Conservation (phyloP, 2,113 vertebrate genomes). For the Marmota flaviventris region DNA sequence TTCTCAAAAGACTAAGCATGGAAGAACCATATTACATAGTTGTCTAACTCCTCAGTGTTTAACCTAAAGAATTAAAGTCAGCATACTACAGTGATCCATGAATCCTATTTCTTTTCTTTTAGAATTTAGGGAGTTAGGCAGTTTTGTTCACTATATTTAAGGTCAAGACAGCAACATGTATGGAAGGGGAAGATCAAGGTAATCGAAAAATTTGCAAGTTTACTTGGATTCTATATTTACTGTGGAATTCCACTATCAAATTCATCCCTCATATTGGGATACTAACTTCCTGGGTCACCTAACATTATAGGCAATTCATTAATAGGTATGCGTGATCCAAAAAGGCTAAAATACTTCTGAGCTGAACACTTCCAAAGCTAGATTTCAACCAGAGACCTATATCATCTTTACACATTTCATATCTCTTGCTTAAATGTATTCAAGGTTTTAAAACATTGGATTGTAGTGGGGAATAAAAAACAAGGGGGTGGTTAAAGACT, state of each 20-base stretch:
- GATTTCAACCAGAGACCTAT: background rate
- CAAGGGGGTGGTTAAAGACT: background rate
- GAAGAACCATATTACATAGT: too few species aligned
- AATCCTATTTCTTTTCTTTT: background rate
- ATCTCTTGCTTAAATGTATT: background rate
- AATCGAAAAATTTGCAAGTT: background rate
- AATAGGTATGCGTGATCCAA: background rate
- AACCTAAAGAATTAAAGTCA: too few species aligned
- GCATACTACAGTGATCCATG: too few species aligned
- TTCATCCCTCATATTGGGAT: background rate
- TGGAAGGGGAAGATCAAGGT: background rate
- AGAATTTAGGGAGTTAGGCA: background rate
- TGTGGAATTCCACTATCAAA: background rate
- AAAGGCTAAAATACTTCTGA: background rate
- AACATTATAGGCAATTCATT: background rate
- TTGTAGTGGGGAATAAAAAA: background rate
- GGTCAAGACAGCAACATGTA: background rate
- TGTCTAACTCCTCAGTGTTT: too few species aligned
- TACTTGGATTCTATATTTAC: background rate
- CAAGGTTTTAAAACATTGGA: background rate
- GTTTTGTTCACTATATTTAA: background rate
- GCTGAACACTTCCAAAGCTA: background rate
- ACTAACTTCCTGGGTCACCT: background rate
- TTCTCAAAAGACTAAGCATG: too few species aligned
- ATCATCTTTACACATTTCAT: background rate